These are phyloP conservation scores for Eupeodes corollae DNA, from an alignment of 1,140 invertebrate genomes.

Conservation along the genomic window DNA sequence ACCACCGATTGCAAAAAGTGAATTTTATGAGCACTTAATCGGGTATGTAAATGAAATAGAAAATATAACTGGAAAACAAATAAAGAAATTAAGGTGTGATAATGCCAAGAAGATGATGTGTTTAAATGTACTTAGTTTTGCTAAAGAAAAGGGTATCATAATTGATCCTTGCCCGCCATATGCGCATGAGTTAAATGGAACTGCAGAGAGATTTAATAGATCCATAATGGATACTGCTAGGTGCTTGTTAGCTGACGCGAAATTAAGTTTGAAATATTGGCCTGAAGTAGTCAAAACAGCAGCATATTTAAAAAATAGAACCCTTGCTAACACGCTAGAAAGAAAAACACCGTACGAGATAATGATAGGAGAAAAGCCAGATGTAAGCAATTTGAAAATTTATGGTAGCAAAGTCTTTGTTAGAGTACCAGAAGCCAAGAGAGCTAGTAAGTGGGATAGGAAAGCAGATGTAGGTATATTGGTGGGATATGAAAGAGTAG, in stretches of 20 bases:
- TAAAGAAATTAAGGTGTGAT: slow-evolving; percentile 14
- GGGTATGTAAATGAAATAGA: slow-evolving; percentile 4
- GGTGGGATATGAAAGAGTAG: neutral
- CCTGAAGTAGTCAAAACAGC: slow-evolving; percentile 16
- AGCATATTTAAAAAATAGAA: slow-evolving; percentile 17
- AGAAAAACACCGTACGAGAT: slow-evolving; percentile 22
- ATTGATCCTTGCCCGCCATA: slow-evolving; percentile 17
- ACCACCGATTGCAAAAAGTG: neutral
- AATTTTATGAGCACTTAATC: slow-evolving; percentile 11
- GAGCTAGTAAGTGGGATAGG: slow-evolving; percentile 28
- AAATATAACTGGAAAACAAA: neutral
- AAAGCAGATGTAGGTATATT: slow-evolving; percentile 16
- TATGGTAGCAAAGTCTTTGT: slow-evolving; percentile 23
- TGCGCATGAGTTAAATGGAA: slow-evolving; percentile 21
- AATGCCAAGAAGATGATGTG: slow-evolving; percentile 14
- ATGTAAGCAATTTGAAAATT: slow-evolving; percentile 23
- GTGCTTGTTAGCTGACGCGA: slow-evolving; percentile 18
- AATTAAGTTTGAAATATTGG: slow-evolving; percentile 13
- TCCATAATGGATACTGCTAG: slow-evolving; percentile 15
- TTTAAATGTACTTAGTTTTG: slow-evolving; percentile 2
- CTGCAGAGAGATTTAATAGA: slow-evolving; percentile 14
- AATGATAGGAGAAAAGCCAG: slow-evolving; percentile 14
- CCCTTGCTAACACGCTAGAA: slow-evolving; percentile 13
- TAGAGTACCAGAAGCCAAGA: slow-evolving; percentile 19
- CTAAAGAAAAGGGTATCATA: slow-evolving; percentile 8